phyloP scores from a whole-genome alignment of 2,113 vertebrate species.

The Nesoenas mayeri region DNA sequence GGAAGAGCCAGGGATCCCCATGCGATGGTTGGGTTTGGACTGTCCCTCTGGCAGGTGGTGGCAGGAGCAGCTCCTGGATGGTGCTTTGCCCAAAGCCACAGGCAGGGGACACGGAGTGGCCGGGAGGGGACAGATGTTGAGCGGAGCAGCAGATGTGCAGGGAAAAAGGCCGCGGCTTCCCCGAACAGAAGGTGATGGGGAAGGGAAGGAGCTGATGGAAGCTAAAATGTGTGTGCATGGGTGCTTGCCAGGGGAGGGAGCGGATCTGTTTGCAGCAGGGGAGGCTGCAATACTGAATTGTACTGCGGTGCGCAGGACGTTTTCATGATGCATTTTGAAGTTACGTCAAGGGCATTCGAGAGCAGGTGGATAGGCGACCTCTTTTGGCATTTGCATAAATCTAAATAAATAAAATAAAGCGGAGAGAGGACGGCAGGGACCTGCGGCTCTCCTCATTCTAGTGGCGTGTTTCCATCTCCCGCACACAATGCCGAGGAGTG shows the following conservation, averaged over 20 bases:
- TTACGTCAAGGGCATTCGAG: neutral
- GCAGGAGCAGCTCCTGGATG: neutral
- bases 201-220: neutral
- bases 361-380: conserved; percentile 24
- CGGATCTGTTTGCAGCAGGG: neutral
- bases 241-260: neutral
- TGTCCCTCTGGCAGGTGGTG: neutral
- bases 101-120: neutral
- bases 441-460: conserved; percentile 18
- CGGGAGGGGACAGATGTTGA: neutral
- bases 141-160: neutral
- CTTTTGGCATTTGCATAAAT: conserved; percentile 50
- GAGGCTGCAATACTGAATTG: neutral
- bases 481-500: conserved; percentile 30
- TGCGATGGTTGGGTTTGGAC: neutral
- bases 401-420: conserved; percentile 57
- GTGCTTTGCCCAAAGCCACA: neutral
- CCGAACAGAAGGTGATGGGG: neutral
- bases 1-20: neutral
- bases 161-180: neutral
- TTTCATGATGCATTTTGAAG: conserved; percentile 31
- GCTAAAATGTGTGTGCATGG: neutral
- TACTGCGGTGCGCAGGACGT: neutral
- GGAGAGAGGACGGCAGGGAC: conserved; percentile 4
- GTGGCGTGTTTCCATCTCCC: neutral